Evolutionary conservation across 2,113 vertebrate genomes (phyloP), one percentile per base, ranked within the genome.

Genomic region (Urocitellus parryii): DNA sequence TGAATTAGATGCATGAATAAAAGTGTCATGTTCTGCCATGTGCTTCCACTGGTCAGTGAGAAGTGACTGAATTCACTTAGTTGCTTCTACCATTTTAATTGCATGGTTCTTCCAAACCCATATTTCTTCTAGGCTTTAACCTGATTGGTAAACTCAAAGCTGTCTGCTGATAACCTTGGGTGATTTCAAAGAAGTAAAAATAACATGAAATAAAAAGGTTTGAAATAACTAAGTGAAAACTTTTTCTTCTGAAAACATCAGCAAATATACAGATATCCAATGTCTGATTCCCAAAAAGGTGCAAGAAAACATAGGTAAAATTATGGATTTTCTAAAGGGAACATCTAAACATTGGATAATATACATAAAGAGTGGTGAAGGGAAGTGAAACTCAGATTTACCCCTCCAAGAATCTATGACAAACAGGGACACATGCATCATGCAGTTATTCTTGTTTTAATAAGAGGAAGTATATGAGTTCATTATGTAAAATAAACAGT

Each of bases 151-250:
- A 91, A 82, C 16, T 83, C 63, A 91, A 88, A 56, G 22, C 29
- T 20, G 53, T 56, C 34, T 89, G 34, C 18, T 81, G 10, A 42
- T 73, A 86, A 73, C 1, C 25, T 80, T 74, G 39, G 24, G 77
- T 86, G 8, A 25, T 48, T 80, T 95, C 29, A 91, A 82, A 34
- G 27, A 85, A 88, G 29, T 18, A 86, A 85, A 97, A 97, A 53
- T 78, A 74, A 82, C 22, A 25, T 32, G 34, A 11, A 80, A 65
- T 37, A 58, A 18, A 45, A 45, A 45, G 3, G 0, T 39, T 94
- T 68, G 25, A 39, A 78, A 48, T 92, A 72, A 42, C 34, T 61
- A 39, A 4, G 8, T 27, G 14, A 29, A 76, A 83, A 77, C 22
- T 65, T 82, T 83, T 74, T 93, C 53, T 83, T 45, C 9, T n/a